Conservation (phyloP, 2,797 vertebrate genomes). For the Corythornis leucogaster region DNA sequence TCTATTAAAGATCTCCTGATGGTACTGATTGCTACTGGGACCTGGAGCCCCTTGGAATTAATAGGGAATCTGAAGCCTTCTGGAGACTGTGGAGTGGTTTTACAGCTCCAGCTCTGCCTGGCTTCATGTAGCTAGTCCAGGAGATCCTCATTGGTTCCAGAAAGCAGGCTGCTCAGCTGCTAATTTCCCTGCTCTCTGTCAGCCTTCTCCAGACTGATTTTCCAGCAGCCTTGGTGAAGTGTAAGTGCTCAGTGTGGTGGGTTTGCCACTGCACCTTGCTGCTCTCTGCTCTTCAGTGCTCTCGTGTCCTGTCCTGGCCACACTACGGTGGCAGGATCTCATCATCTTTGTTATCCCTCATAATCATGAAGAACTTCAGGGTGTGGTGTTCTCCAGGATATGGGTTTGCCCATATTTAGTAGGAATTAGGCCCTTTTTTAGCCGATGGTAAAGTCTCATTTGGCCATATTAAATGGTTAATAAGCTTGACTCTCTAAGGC, state of each 20-base stretch:
- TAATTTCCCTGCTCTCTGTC: neutral
- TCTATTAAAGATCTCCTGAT: neutral
- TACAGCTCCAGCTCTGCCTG: neutral
- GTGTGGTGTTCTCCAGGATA: neutral
- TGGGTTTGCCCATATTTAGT: neutral
- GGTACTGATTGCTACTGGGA: neutral
- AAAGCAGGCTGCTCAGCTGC: neutral
- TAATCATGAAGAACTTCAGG: neutral
- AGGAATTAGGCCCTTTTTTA: neutral
- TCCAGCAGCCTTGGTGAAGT: neutral
- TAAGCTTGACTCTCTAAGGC: neutral
- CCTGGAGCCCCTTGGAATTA: neutral
- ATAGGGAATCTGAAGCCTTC: neutral
- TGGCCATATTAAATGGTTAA: neutral
- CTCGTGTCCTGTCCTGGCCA: neutral
- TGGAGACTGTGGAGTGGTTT: neutral
- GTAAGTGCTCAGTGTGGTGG: neutral
- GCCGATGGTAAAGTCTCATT: neutral
- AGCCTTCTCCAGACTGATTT: neutral
- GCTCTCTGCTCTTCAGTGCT: neutral
- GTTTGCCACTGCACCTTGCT: neutral
- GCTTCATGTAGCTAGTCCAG: neutral
- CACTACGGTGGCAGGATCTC: accelerated
- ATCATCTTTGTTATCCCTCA: neutral
- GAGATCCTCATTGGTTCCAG: neutral